Percentiles rank a stretch among this genome's conserved stretches.
phyloP scores from a whole-genome alignment of 2,888 invertebrate genomes.

The Phymatocera aterrima region DNA sequence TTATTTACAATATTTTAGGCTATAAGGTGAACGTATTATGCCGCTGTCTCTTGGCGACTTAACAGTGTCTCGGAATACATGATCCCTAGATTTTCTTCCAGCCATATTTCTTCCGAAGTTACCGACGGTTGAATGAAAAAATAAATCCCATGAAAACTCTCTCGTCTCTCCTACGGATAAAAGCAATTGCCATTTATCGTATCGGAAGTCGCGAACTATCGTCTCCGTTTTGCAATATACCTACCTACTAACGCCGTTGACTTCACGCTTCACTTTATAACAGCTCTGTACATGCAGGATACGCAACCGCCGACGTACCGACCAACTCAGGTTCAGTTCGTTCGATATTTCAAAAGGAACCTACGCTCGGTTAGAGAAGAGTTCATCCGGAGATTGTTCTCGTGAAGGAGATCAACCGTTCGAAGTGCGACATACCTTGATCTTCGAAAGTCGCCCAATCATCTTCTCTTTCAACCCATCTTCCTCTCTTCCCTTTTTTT shows the following conservation, averaged over 20 bases:
- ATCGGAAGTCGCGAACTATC: not conserved
- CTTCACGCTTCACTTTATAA: not conserved
- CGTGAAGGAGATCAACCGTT: not conserved
- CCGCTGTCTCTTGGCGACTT: too few relatives aligned
- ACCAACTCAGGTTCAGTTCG: not conserved
- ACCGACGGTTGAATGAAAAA: too few relatives aligned
- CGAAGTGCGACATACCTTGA: not conserved
- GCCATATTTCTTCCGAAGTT: too few relatives aligned
- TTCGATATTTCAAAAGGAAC: conserved; percentile 32
- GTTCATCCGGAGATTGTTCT: not conserved
- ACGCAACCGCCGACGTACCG: not conserved
- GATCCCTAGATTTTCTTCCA: not conserved
- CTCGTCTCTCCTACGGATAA: too few relatives aligned
- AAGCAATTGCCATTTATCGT: too few relatives aligned
- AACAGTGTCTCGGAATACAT: not conserved
- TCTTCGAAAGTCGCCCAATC: not conserved
- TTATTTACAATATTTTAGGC: not conserved
- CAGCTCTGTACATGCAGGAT: not conserved
- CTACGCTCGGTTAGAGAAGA: conserved; percentile 13
- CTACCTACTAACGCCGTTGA: too few relatives aligned
- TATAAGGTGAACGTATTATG: not conserved
- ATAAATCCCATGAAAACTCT: too few relatives aligned
- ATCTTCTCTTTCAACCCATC: not conserved
- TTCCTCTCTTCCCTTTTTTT: not conserved
- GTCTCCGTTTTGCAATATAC: not conserved